Conservation (phyloP, 2,888 invertebrate genomes). For the Himalopsyche anomala region DNA sequence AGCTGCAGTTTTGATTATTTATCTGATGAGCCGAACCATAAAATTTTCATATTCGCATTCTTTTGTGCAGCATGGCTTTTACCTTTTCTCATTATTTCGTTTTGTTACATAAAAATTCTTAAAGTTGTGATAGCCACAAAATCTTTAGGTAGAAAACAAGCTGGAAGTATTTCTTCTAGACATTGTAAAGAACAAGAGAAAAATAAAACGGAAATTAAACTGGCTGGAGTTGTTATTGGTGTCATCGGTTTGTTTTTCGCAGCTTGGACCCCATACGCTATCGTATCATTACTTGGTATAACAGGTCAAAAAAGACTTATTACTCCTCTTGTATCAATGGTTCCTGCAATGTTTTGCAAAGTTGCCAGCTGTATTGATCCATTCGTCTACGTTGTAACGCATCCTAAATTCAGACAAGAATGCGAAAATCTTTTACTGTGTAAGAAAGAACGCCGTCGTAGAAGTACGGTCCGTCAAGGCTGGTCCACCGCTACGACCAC, state of each 20-base stretch:
- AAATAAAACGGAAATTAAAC: conserved; percentile 83
- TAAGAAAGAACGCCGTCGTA: conserved; percentile 72
- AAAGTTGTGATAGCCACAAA: conserved; percentile 78
- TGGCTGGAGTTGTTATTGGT: conserved; percentile 82
- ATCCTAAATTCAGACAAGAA: conserved; percentile 85
- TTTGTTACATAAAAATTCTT: conserved; percentile 85
- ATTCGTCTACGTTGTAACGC: conserved; percentile 86
- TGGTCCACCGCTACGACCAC: conserved; percentile 68
- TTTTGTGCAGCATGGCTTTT: conserved; percentile 86
- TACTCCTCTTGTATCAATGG: conserved; percentile 84
- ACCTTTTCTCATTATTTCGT: conserved; percentile 83
- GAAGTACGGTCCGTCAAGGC: conserved; percentile 71
- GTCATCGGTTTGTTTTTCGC: conserved; percentile 86
- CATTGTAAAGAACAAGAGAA: conserved; percentile 81
- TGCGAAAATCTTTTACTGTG: conserved; percentile 73
- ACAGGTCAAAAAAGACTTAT: conserved; percentile 80
- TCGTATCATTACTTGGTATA: conserved; percentile 85
- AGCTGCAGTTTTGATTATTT: conserved; percentile 93
- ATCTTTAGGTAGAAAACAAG: conserved; percentile 74
- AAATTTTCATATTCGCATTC: conserved; percentile 84
- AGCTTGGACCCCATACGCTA: conserved; percentile 90
- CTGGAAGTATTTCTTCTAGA: conserved; percentile 74
- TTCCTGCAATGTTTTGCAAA: conserved; percentile 89
- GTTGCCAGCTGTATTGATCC: conserved; percentile 89
- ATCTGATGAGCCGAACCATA: conserved; percentile 78